Conservation (phyloP, 2,113 vertebrate genomes). For the Quiscalus mexicanus region DNA sequence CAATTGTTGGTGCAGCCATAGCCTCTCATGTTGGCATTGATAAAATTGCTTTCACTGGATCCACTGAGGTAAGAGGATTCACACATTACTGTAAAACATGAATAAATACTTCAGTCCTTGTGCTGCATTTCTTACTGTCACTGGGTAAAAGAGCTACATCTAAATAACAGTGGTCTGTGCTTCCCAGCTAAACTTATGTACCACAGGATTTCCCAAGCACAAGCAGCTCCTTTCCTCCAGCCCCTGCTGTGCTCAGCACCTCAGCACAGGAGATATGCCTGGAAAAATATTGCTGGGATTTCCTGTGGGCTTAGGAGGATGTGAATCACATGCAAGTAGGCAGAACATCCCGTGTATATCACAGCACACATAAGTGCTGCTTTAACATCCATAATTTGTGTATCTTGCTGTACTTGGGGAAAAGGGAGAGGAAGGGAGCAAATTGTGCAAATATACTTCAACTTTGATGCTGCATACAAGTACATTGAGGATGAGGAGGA, state of each 20-base stretch:
- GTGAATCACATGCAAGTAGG: constrained; percentile 56
- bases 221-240: neutral
- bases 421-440: neutral
- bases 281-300: constrained; percentile 66
- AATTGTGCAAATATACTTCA: neutral
- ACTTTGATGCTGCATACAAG: neutral
- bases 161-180: neutral
- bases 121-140: neutral
- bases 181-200: neutral
- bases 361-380: neutral
- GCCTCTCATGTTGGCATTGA: constrained; percentile 94
- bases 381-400: constrained; percentile 7
- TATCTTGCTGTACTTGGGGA: neutral
- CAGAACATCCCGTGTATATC: constrained; percentile 18
- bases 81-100: neutral
- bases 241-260: constrained; percentile 45
- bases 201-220: neutral
- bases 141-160: neutral
- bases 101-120: neutral
- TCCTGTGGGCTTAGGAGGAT: constrained; percentile 64
- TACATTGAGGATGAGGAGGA: neutral
- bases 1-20: constrained; percentile 93
- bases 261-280: constrained; percentile 52
- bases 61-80: constrained; percentile 87
- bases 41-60: constrained; percentile 98